Base-by-base conservation (phyloP, 92 coral and sea anemone genomes). In the Epizoanthus rinbou region DNA sequence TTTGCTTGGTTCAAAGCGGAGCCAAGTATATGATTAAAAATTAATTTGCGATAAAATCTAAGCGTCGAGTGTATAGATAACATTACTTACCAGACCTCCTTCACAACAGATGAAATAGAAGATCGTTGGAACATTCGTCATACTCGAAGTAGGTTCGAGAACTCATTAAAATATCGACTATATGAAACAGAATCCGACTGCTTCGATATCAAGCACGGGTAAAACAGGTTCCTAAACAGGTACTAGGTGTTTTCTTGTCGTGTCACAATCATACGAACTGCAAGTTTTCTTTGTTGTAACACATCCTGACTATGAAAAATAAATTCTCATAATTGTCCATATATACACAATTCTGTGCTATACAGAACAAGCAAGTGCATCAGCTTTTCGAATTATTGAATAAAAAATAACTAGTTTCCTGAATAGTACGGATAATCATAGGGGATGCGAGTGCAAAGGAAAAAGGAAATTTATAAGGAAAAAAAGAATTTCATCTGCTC, bases 91-190 rank as follows among this genome's bases (percentile, higher is more conserved):
- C 90, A 75, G 39, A 13, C 62, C 80, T 8, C 85, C 97, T 43
- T 90, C 97, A 54, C 87, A 57, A 86, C 75, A 93, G 53, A 93
- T 91, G 41, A 82, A 90, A 64, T 93, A 93, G 69, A 93, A 93
- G 41, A 82, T 81, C 69, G 81, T 85, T 2, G 94, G 97, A 33
- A 86, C 81, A 56, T 75, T 73, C 63, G 85, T 75, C 94, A 90
- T 93, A 50, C 14, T 50, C 54, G 54, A 50, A 50, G 8, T 50
- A 50, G 8, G 50, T 43, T 43, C 50, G 64, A 5, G 18, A 0
- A 22, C 33, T 35, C 33, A 9, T 19, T 25, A 31, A 18, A 59
- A 59, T 25, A 16, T 10, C 9, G 25, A 6, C 3, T 14, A 9
- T 50, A 13, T 50, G 21, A 60, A 23, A 60, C 17, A 23, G 17